phyloP scores from a whole-genome alignment of 2,797 vertebrate genomes.

The Argya squamiceps region DNA sequence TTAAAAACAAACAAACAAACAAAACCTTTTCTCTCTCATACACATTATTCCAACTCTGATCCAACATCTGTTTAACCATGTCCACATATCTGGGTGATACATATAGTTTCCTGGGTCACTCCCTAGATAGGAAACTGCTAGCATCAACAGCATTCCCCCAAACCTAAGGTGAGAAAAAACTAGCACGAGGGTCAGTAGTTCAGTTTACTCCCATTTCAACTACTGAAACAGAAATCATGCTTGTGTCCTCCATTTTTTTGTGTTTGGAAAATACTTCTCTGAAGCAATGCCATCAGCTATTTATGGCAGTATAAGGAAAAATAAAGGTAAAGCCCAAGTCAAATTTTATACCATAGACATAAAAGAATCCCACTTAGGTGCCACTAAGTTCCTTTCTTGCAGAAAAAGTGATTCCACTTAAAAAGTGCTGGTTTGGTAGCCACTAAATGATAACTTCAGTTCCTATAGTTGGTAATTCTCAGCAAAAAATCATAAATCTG shows the following conservation, averaged over 20 bases:
- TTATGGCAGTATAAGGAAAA: background rate
- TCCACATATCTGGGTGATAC: accelerated
- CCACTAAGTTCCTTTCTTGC: background rate
- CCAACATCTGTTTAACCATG: background rate
- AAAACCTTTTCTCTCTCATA: background rate
- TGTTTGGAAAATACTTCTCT: background rate
- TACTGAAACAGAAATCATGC: background rate
- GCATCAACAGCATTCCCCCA: background rate
- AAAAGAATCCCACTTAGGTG: accelerated
- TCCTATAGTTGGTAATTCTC: background rate
- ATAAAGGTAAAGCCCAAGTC: background rate
- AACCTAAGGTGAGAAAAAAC: accelerated
- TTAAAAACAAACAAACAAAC: background rate
- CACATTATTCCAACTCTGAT: background rate
- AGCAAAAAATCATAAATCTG: background rate
- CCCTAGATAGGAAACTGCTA: background rate
- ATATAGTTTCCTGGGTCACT: background rate
- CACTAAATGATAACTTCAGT: background rate
- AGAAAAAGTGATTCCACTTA: background rate
- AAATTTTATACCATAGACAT: background rate
- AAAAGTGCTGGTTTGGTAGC: background rate
- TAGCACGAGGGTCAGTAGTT: background rate
- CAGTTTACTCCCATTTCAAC: background rate
- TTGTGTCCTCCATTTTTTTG: background rate
- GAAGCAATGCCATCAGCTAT: background rate